Conservation (phyloP, 2,113 vertebrate genomes). For the Cervus canadensis region DNA sequence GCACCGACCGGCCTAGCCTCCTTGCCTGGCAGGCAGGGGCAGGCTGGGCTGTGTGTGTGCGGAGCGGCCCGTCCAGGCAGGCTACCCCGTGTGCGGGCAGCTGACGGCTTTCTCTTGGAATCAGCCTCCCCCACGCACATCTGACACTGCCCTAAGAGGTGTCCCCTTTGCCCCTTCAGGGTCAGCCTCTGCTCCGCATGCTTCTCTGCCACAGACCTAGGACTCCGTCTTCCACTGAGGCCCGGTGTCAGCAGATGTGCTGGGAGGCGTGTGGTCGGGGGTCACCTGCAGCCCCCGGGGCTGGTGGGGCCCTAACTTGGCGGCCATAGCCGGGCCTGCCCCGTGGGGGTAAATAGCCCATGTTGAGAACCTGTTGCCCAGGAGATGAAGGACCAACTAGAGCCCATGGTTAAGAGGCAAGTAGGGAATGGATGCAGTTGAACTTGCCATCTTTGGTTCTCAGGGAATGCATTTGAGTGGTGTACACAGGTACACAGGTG, state of each 20-base stretch:
- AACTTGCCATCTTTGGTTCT: not conserved
- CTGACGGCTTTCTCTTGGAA: not conserved
- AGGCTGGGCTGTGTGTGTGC: not conserved
- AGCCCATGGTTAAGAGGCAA: not conserved
- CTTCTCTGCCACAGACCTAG: not conserved
- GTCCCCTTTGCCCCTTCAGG: not conserved
- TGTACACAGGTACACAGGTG: not conserved
- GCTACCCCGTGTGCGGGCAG: rapidly evolving
- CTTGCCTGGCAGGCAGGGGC: not conserved
- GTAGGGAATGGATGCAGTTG: not conserved
- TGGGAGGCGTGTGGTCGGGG: not conserved
- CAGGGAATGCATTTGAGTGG: not conserved
- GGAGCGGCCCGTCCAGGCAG: not conserved
- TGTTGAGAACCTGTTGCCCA: not conserved
- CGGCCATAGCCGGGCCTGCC: not conserved
- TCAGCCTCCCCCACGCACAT: not conserved
- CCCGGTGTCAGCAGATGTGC: rapidly evolving
- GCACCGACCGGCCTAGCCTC: not conserved
- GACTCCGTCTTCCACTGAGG: not conserved
- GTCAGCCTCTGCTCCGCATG: not conserved
- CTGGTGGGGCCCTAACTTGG: not conserved
- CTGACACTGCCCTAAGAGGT: not conserved
- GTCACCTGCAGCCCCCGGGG: not conserved
- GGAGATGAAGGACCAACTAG: not conserved
- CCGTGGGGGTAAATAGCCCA: rapidly evolving